Evolutionary conservation across 2,797 vertebrate genomes (phyloP).

Genomic region (Alca torda): DNA sequence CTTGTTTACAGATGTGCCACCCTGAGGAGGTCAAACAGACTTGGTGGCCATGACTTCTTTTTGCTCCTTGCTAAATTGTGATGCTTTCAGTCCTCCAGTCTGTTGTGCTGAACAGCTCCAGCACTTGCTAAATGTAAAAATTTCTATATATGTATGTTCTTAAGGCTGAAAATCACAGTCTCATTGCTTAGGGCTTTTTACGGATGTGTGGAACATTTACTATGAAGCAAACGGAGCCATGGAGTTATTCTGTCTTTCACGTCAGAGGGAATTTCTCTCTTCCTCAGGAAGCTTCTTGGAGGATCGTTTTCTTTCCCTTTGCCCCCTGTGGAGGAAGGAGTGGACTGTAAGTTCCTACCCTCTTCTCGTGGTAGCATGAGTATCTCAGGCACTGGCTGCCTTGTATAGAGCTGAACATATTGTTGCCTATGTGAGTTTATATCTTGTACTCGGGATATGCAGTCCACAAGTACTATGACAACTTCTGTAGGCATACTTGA

Average conservation of each 20-base stretch:
- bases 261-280: neutral
- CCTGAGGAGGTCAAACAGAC: neutral
- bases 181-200: neutral
- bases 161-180: neutral
- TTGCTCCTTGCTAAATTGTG: neutral
- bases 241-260: neutral
- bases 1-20: neutral
- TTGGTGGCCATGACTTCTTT: neutral
- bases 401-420: neutral
- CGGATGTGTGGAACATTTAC: neutral
- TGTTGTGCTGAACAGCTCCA: neutral
- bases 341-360: neutral
- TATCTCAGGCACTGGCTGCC: neutral
- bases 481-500: neutral
- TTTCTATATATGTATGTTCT: neutral
- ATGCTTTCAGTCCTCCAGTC: neutral
- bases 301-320: neutral
- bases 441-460: neutral
- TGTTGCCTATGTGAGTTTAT: neutral
- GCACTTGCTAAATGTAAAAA: neutral
- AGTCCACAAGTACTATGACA: neutral
- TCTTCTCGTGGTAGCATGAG: neutral
- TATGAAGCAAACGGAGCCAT: neutral
- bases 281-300: neutral
- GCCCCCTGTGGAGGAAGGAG: neutral